Evolutionary conservation across 2,888 invertebrate genomes (phyloP), one percentile per base, ranked within the genome.

Genomic region (Agapostemon virescens): DNA sequence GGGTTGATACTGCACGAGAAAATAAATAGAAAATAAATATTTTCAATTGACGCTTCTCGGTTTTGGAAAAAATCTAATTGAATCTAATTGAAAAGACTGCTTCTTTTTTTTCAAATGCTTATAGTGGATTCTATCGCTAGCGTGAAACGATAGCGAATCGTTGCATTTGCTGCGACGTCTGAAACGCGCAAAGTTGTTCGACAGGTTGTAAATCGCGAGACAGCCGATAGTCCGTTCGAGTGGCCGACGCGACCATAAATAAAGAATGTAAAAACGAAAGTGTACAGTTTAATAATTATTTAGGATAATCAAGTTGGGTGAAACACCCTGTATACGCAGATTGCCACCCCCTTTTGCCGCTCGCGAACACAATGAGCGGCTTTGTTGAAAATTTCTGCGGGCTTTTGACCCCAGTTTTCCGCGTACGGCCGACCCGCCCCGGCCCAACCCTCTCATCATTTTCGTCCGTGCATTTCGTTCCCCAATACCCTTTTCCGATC

Each of bases 311-410:
- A n/a, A 49, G n/a, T 49, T 49, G 11, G n/a, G 11, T 49, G 49
- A 49, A n/a, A 49, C 49, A 11, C 49, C 20, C 49, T 49, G 49
- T 49, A n/a, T n/a, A 49, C n/a, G 38, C 9, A n/a, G 70, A 77
- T 80, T 79, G 77, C 45, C 76, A 79, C 67, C 79, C 55, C 74
- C 75, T 84, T 83, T 72, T 49, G 74, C 79, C 66, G 80, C 74
- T 77, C 73, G 77, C 77, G 68, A 80, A 76, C 67, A 84, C 85
- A 81, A 83, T 79, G 83, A 72, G 63, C 72, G 79, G 85, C 80
- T 88, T 88, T 85, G 87, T 86, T 81, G 67, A 85, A 88, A 88
- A 88, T 82, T 88, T 87, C 85, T 79, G 84, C 86, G 82, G 81
- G 80, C 83, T 85, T 89, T 88, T 89, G 86, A 89, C 85, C 84